Base-by-base conservation (phyloP, 2,797 vertebrate genomes). In the Ambastaia sidthimunki region DNA sequence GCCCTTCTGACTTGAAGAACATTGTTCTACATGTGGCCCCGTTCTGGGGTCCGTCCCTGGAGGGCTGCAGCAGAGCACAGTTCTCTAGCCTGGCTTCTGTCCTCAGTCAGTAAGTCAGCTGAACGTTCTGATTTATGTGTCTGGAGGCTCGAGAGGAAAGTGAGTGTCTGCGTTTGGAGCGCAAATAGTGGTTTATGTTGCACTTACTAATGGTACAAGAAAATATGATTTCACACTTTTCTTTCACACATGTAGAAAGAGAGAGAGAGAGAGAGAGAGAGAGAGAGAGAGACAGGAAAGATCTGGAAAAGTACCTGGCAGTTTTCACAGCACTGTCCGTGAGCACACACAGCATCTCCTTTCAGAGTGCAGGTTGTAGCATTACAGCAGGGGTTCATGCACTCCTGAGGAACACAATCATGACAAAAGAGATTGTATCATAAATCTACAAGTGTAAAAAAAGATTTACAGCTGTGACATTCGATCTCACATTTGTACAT, bases 241-340 rank as follows among this genome's bases (percentile, higher is more conserved):
- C 54, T 60, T 21, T 65, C 31, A 21, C n/a, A 62, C 50, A 66
- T 15, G 19, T 23, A 71, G 23, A 67, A 57, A 47, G 10, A 65
- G 7, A 25, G 66, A 28, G 12, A 48, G 4, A 66, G 28, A 11
- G 9, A 1, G n/a, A n/a, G n/a, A n/a, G n/a, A n/a, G n/a, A n/a
- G n/a, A 68, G 25, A 75, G 13, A 73, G 63, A 70, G n/a, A n/a
- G 34, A 37, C 34, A 37, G 10, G 10, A 12, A 76, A 11, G 74
- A 59, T 80, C 15, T 23, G 69, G 55, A 66, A 52, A 7, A 80
- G 76, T 80, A 99, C 98, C 96, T 94, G 94, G 84, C 97, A 99
- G 90, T 95, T 94, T 74, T 96, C 87, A 57, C 97, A 99, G 93
- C 98, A 99, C 69, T 96, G 95, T 52, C 98, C 97, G 0, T 99